phyloP scores from a whole-genome alignment of 1,140 invertebrate species.

The Euura saliciscinereae region DNA sequence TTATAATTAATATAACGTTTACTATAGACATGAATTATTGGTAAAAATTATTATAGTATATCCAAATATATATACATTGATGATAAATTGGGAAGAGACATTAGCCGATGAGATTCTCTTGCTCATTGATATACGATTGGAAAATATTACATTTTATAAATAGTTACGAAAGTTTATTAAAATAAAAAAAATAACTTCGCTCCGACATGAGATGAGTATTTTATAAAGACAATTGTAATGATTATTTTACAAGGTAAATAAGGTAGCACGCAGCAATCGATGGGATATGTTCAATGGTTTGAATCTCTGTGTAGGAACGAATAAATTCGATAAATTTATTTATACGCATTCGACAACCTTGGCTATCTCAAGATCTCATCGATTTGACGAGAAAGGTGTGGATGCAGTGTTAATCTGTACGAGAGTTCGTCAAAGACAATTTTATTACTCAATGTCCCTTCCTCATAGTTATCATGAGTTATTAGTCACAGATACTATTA shows the following conservation, averaged over 20 bases:
- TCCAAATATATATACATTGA: neutral
- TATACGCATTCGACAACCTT: conserved; percentile 1
- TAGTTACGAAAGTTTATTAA: too few relatives aligned
- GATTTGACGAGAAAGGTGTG: conserved; percentile 13
- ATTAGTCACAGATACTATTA: neutral
- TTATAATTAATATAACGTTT: conserved; percentile 1
- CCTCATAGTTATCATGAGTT: neutral
- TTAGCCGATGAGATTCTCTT: neutral
- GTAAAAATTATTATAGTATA: conserved; percentile 1
- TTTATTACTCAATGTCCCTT: neutral
- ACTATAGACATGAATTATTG: neutral
- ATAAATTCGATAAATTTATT: neutral
- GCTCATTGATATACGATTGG: neutral
- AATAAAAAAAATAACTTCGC: too few relatives aligned
- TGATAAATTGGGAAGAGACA: neutral
- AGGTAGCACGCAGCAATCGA: too few relatives aligned
- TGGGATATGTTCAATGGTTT: too few relatives aligned
- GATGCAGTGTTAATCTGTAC: neutral
- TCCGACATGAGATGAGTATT: too few relatives aligned
- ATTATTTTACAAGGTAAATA: too few relatives aligned
- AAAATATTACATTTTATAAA: too few relatives aligned
- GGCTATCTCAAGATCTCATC: neutral
- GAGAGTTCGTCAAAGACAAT: neutral
- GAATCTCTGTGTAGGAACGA: too few relatives aligned
- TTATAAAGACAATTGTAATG: too few relatives aligned